These are phyloP conservation scores for Manis crassicaudata DNA, from an alignment of 2,797 vertebrate genomes.

Conservation along the genomic window DNA sequence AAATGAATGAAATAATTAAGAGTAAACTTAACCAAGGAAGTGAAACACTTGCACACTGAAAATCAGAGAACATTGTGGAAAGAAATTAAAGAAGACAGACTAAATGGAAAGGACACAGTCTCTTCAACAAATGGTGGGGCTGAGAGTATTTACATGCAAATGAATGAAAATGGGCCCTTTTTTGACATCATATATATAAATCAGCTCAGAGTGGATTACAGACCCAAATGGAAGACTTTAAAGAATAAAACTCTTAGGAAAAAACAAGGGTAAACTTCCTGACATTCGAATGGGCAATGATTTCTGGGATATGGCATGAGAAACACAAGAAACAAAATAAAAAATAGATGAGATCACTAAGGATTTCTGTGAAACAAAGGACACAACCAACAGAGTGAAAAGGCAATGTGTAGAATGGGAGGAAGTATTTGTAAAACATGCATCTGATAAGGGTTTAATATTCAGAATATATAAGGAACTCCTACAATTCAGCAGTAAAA, in stretches of 20 bases:
- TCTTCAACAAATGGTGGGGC: too few species aligned
- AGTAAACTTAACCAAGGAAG: background rate
- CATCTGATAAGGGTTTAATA: background rate
- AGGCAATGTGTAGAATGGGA: background rate
- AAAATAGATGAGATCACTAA: background rate
- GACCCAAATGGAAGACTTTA: background rate
- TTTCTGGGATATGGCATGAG: background rate
- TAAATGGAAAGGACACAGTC: background rate
- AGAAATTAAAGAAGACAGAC: background rate
- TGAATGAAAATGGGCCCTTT: background rate
- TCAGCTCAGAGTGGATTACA: background rate
- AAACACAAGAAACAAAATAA: background rate
- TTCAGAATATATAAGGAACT: background rate
- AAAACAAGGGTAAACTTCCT: background rate
- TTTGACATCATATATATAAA: background rate
- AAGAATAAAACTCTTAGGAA: background rate
- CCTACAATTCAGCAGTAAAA: background rate
- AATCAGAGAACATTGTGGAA: background rate
- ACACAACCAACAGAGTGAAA: background rate
- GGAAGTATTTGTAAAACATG: background rate
- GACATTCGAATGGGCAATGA: background rate
- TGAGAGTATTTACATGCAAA: background rate
- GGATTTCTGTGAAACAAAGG: background rate
- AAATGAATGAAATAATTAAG: background rate
- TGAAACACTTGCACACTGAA: background rate